Evolutionary conservation across 2,888 invertebrate species (phyloP), one percentile per base, ranked within the genome.

Genomic region (Nomada fabriciana): DNA sequence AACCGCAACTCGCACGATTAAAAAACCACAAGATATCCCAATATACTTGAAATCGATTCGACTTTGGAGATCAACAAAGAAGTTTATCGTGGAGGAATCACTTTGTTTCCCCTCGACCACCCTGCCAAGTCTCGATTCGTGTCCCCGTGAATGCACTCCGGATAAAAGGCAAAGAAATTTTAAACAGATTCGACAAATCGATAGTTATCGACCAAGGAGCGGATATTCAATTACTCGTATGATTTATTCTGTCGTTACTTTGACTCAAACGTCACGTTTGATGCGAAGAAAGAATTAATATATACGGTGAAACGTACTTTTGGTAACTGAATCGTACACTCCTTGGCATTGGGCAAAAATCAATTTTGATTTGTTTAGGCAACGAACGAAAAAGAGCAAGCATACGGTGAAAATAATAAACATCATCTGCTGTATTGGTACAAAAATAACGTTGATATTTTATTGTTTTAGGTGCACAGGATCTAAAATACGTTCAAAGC

Each of bases 171-270:
- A 52, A 61, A 60, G 53, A 80, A 80, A 13, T 76, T 71, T 72
- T 53, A 64, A 80, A 80, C 63, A 70, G 67, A 61, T 68, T 67
- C 59, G 55, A 42, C 29, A 0, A 29, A 64, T 60, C 73, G 59
- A 65, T 47, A 25, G 47, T 57, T 18, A 25, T 25, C 25, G 23
- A 2, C 20, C 13, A 29, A 29, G 15, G 63, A 72, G 77, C 67
- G 70, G 72, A 75, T 70, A 78, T 75, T 68, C 67, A 71, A 76
- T 81, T 73, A 42, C 42, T 11, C 52, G 59, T 68, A 59, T n/a
- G 80, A 76, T 72, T 77, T 77, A 68, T 81, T 59, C 23, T 11
- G 23, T 63, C 60, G 53, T 43, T 70, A 52, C 52, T 9, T 47
- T 18, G 13, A 47, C 13, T 59, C 36, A 25, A 43, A 68, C 15